phyloP scores from a whole-genome alignment of 37 sponge, comb jelly and placozoan genomes.

The Trichoplax adhaerens region DNA sequence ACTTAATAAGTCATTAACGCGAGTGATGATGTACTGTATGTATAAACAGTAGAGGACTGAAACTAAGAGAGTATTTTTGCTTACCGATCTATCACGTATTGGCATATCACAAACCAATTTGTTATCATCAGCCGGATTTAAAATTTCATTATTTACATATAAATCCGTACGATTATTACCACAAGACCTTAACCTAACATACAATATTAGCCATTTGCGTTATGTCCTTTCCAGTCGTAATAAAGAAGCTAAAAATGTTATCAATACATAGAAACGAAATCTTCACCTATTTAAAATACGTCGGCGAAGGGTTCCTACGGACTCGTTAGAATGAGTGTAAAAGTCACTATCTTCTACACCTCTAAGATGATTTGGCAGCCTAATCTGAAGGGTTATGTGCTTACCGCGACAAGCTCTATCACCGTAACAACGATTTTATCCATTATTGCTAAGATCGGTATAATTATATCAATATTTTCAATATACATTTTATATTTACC shows the following conservation, averaged over 20 bases:
- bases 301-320: slow-evolving; percentile 49
- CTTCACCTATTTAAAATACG: slow-evolving; percentile 51
- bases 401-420: slow-evolving; percentile 1
- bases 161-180: slow-evolving; percentile 14
- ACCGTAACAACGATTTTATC: neutral
- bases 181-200: too few species aligned
- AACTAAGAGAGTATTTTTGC: neutral
- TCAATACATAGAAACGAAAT: neutral
- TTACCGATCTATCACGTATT: slow-evolving; percentile 47
- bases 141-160: slow-evolving; percentile 49
- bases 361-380: neutral
- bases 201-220: too few species aligned
- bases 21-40: neutral
- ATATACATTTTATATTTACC: slow-evolving; percentile 12
- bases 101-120: slow-evolving; percentile 38
- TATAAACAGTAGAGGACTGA: slow-evolving; percentile 24
- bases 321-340: slow-evolving; percentile 58
- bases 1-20: neutral
- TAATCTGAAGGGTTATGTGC: neutral
- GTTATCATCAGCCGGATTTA: slow-evolving; percentile 42
- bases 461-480: neutral
- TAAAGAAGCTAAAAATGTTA: neutral
- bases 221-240: neutral
- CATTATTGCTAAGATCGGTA: neutral
- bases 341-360: slow-evolving; percentile 64